These are phyloP conservation scores for Chaetodon trifascialis DNA, from an alignment of 2,113 vertebrate genomes.

Conservation along the genomic window DNA sequence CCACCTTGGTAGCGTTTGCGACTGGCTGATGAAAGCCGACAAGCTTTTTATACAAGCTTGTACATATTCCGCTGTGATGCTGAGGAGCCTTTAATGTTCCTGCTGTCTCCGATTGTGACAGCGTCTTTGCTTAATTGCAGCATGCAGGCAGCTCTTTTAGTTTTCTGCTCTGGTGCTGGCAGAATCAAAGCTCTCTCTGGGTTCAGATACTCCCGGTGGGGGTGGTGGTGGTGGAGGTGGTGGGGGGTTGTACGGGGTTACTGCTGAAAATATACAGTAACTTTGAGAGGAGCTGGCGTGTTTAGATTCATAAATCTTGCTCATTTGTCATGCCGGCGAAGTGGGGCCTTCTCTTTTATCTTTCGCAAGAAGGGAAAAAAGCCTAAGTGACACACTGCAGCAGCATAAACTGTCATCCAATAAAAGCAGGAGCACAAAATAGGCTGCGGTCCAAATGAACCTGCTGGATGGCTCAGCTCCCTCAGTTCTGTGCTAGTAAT, in stretches of 20 bases:
- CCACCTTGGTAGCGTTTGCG: conserved; percentile 22
- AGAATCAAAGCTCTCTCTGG: conserved; percentile 41
- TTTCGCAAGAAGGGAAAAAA: neutral
- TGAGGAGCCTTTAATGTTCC: conserved; percentile 53
- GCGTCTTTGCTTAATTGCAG: conserved; percentile 56
- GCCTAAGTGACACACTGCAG: conserved; percentile 25
- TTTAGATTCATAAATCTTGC: conserved; percentile 28
- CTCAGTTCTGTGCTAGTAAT: conserved; percentile 38
- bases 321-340: conserved; percentile 38
- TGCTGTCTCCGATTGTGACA: conserved; percentile 43
- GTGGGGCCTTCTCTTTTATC: conserved; percentile 31
- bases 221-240: no score
- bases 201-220: conserved; percentile 22
- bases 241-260: neutral
- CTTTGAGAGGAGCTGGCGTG: conserved; percentile 13
- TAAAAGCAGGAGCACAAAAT: conserved; percentile 39
- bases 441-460: conserved; percentile 41
- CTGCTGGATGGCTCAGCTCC: conserved; percentile 35
- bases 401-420: conserved; percentile 36
- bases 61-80: neutral
- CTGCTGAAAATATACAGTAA: conserved; percentile 36
- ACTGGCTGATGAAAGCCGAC: conserved; percentile 45
- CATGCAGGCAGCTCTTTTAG: conserved; percentile 34
- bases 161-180: conserved; percentile 25
- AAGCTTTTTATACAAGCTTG: conserved; percentile 27